Evolutionary conservation across 2,888 invertebrate species (phyloP), one percentile per base, ranked within the genome.

Genomic region (Congeria kusceri): DNA sequence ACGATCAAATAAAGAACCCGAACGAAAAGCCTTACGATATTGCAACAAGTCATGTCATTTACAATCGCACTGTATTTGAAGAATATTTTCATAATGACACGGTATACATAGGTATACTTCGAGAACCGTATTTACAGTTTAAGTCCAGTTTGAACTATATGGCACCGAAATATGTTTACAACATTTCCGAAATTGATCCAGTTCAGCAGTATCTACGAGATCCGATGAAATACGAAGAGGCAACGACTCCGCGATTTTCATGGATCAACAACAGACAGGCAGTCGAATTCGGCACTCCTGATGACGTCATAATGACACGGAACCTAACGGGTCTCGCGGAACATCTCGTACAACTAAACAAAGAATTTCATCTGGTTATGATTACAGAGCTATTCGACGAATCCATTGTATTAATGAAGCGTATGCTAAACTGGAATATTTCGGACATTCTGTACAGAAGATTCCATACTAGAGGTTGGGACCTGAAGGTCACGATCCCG

Each of bases 321-420:
- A 83, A 77, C 29, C 69, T 46, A 32, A 62, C 67, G 1, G 71
- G 71, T 29, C 82, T 88, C 15, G 47, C 79, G 7, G 32, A 59
- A 18, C 86, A 86, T 64, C 77, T 90, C 13, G 25, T 70, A 28
- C 72, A 83, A 15, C 80, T 87, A 11, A 84, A 87, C 44, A 83
- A 81, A 59, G 84, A 85, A 25, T 88, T 90, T 67, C 65, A 86
- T 61, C 49, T 90, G n/a, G 84, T 90, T 9, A 69, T 90, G 3
- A 85, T 90, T 20, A 85, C 83, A 3, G 89, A 89, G 53, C 85
- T 85, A 63, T 88, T 88, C 63, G 86, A 89, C 47, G 89, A 90
- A 77, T 89, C 89, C 3, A 25, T 90, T 4, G 75, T 90, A 27
- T 63, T 90, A 0, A 67, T 90, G 65, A 83, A 83, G 27, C 73